Evolutionary conservation across 2,888 invertebrate species (phyloP).

Genomic region (Melanophora roralis): DNA sequence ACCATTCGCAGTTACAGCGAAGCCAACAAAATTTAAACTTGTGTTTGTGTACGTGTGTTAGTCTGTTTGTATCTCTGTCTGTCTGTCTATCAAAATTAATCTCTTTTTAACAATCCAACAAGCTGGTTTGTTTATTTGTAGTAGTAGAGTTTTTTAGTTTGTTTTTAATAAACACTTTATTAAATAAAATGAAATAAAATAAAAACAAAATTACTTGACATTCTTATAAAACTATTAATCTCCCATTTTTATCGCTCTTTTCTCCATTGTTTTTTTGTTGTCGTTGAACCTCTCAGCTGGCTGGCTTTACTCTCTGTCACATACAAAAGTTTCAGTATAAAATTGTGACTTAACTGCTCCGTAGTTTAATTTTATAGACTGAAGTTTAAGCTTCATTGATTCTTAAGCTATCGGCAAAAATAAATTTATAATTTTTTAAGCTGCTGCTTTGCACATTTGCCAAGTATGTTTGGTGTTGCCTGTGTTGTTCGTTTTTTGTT

Average conservation of each 20-base stretch:
- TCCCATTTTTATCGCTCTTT: constrained; percentile 1
- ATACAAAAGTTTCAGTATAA: background rate
- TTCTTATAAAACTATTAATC: constrained; percentile 36
- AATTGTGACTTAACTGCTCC: background rate
- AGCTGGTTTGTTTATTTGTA: constrained; percentile 1
- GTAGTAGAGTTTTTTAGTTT: background rate
- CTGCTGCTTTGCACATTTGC: constrained; percentile 2
- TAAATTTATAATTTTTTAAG: constrained; percentile 36
- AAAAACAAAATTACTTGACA: constrained; percentile 62
- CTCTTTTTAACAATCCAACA: constrained; percentile 1
- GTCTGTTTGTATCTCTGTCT: background rate
- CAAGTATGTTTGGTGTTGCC: constrained; percentile 25
- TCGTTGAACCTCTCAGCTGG: constrained; percentile 7
- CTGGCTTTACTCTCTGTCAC: constrained; percentile 5
- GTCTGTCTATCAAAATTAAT: constrained; percentile 6
- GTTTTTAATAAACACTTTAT: constrained; percentile 33
- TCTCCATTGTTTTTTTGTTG: background rate
- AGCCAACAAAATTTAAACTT: constrained; percentile 17
- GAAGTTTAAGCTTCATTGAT: constrained; percentile 58
- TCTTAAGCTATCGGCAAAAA: constrained; percentile 52
- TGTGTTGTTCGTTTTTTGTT: background rate
- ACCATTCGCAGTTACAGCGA: background rate
- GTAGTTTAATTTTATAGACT: constrained; percentile 28
- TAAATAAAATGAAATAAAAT: constrained; percentile 55
- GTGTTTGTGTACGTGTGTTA: background rate